Percentiles rank a stretch among this genome's conserved stretches.
phyloP scores from a whole-genome alignment of 2,113 vertebrate species.

The Chitala chitala region DNA sequence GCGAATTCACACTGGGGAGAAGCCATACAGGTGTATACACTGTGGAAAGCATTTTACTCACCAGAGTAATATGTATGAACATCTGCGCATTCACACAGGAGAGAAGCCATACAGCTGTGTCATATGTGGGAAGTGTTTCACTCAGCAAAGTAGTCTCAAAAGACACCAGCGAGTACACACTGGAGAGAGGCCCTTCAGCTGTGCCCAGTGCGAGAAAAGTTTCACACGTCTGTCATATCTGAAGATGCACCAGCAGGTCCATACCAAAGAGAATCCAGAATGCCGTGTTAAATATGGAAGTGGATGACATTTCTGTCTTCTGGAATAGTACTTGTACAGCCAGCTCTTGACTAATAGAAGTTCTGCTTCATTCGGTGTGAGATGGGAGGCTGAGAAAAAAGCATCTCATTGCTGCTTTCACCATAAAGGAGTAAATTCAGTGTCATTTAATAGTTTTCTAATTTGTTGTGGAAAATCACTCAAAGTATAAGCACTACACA shows the following conservation, averaged over 20 bases:
- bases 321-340: too few relatives aligned
- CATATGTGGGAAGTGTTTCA: conserved; percentile 14
- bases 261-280: background rate
- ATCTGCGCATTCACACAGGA: conserved; percentile 15
- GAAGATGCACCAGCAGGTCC: conserved; percentile 18
- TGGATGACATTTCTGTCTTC: background rate
- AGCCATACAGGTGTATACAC: background rate
- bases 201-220: conserved; percentile 6
- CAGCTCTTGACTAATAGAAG: too few relatives aligned
- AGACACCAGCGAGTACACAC: conserved; percentile 18
- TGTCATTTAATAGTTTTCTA: too few relatives aligned
- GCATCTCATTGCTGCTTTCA: too few relatives aligned
- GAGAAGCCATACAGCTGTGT: conserved; percentile 10
- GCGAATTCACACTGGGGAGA: conserved; percentile 16
- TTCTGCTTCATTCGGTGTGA: too few relatives aligned
- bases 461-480: too few relatives aligned
- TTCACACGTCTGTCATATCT: conserved; percentile 15
- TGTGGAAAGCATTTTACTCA: conserved; percentile 18
- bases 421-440: too few relatives aligned
- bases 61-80: conserved; percentile 11
- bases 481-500: too few relatives aligned
- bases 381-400: too few relatives aligned
- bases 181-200: conserved; percentile 1
- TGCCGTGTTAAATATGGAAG: background rate
- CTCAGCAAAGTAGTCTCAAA: conserved; percentile 16